Conservation (phyloP, 2,797 vertebrate species). For the Gallirallus australis region DNA sequence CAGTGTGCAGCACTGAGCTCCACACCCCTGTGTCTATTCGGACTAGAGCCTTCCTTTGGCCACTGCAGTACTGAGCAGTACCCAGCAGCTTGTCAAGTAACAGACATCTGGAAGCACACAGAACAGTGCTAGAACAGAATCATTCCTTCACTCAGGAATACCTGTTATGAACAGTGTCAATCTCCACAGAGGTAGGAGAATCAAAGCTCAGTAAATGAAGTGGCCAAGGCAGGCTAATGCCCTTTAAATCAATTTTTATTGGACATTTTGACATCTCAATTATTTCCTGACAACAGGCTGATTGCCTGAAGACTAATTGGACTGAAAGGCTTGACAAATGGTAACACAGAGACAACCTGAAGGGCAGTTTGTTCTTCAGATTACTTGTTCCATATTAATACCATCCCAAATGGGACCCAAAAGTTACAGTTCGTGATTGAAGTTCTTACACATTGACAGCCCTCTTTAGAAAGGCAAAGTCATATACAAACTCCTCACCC, state of each 20-base stretch:
- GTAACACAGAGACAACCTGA: neutral
- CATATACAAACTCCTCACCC: neutral
- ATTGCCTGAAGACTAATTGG: neutral
- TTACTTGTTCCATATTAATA: neutral
- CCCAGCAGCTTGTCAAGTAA: neutral
- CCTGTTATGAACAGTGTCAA: neutral
- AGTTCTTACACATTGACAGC: neutral
- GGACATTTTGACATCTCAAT: neutral
- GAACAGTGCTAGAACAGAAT: neutral
- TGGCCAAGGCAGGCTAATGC: neutral
- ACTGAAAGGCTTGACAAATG: neutral
- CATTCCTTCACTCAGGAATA: neutral
- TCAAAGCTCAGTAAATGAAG: neutral
- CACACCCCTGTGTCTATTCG: neutral
- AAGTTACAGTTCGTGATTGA: neutral
- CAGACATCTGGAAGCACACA: neutral
- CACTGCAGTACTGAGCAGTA: neutral
- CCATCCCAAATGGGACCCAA: neutral
- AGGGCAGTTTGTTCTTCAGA: neutral
- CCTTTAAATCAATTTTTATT: neutral
- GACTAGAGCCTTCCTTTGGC: neutral
- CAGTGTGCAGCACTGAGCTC: neutral
- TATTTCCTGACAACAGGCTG: neutral
- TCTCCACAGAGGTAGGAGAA: neutral
- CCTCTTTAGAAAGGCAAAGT: neutral